Conservation (phyloP, 2,888 invertebrate species). For the Rhodophaea formosa region DNA sequence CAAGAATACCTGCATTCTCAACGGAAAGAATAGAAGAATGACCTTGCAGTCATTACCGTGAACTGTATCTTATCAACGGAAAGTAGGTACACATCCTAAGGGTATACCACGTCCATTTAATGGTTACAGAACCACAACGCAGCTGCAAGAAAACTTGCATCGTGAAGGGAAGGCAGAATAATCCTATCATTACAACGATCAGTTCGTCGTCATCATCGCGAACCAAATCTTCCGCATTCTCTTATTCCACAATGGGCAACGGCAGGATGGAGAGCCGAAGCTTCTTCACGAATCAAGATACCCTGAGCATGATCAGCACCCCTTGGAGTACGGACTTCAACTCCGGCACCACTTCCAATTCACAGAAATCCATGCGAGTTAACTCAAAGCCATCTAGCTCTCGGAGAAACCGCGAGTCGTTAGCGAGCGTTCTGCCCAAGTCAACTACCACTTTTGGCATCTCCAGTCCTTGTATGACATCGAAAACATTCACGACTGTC, state of each 20-base stretch:
- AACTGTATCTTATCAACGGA: no score
- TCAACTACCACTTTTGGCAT: not conserved
- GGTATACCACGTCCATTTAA: not conserved
- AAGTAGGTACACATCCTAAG: no score
- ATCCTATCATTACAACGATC: not conserved
- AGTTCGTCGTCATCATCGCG: not conserved
- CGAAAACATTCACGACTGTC: not conserved
- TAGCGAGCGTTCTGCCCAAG: not conserved
- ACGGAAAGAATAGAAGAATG: no score
- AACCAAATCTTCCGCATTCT: not conserved
- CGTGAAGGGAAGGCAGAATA: not conserved
- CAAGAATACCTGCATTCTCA: no score
- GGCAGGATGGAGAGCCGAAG: not conserved
- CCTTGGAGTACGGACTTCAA: slow-evolving; percentile 50
- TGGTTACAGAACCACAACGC: slow-evolving; percentile 3
- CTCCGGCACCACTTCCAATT: slow-evolving; percentile 29
- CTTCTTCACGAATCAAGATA: slow-evolving; percentile 32
- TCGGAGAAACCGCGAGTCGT: not conserved
- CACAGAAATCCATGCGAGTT: not conserved
- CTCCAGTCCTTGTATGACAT: not conserved
- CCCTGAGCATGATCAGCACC: slow-evolving; percentile 50
- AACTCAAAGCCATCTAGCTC: not conserved
- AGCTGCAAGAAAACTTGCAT: not conserved
- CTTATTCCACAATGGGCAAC: slow-evolving; percentile 18
- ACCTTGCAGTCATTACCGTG: no score